Evolutionary conservation across 2,113 vertebrate genomes (phyloP), one percentile per base, ranked within the genome.

Genomic region (Origma solitaria): DNA sequence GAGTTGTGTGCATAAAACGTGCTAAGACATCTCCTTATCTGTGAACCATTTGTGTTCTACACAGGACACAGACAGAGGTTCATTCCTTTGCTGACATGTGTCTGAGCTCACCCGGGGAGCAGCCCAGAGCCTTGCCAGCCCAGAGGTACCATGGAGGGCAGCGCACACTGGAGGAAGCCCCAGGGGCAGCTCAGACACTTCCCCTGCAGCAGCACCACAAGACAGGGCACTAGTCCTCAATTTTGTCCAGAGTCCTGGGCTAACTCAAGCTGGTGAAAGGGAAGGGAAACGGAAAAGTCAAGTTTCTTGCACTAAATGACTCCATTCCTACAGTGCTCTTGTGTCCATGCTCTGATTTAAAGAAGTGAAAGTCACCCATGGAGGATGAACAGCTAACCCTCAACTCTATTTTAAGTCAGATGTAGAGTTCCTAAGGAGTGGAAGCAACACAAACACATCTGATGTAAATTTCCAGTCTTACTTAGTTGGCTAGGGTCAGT

Each of bases 171-270:
- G 28, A 58, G 25, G 17, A 94, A 56, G 28, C 1, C 35, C 35
- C 3, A 3, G 15, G 21, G 51, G 17, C 38, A 82, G 22, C 65
- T 72, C 37, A 23, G 28, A n/a, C 33, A 64, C 22, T 82, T 68
- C 14, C 61, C 17, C 20, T 61, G 30, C 35, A 12, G 25, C 7
- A 15, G 22, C 18, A 75, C 40, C 15, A 66, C 27, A 24, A 75
- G 20, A 60, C 0, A 0, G 14, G 15, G 27, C 50, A 62, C 12
- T 25, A 18, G 33, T 66, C 35, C 38, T 40, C 10, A 8, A 0
- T 44, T 69, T 7, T 56, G 30, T 18, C 42, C 42, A n/a, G 35
- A 81, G 45, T 30, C 87, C 53, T 58, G 38, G 53, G 50, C 21
- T 5, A 68, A 66, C 28, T 42, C 27, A 81, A 51, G 15, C 23